Evolutionary conservation across 2,113 vertebrate genomes (phyloP), one percentile per base, ranked within the genome.

Genomic region (Coturnix japonica): DNA sequence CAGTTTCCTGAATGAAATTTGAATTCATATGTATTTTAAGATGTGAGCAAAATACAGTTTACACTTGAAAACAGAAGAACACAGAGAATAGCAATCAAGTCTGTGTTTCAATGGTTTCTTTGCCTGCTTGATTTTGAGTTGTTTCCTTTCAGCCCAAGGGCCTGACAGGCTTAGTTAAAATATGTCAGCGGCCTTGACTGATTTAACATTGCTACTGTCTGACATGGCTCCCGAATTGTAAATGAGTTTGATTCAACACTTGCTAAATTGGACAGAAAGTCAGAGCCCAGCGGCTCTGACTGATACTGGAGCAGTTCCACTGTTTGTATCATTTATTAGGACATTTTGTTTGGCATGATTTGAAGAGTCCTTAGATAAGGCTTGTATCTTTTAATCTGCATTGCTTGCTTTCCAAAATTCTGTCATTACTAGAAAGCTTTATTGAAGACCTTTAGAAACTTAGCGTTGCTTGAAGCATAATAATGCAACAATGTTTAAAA

Each of bases 221-320:
- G 85, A 81, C 43, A 74, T 33, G 60, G 33, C 31, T 91, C 51
- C 74, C 57, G 70, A 87, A 85, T 66, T 66, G 35, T 43, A 92
- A 76, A 82, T 70, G 51, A 84, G 28, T 41, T 79, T 67, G 59
- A 85, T 64, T 37, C 37, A 84, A 92, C 46, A 54, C 31, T 46
- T 46, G 16, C 49, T 84, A 78, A 88, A 94, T 43, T 69, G 73
- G 86, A 81, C 65, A 77, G 74, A 95, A 90, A 76, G 41, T 79
- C 94, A 53, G 26, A 53, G 51, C 70, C 74, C 59, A 70, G 33
- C 49, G 67, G 12, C 26, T 94, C 63, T 85, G 46, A 46, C 17
- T 79, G 37, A 70, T 69, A 37, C 12, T 91, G 83, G 37, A 95
- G 28, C 33, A 63, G 37, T 77, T 94, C 53, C 73, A 91, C 6